Conservation (phyloP, 2,797 vertebrate species). For the Euphonia xanthogaster region DNA sequence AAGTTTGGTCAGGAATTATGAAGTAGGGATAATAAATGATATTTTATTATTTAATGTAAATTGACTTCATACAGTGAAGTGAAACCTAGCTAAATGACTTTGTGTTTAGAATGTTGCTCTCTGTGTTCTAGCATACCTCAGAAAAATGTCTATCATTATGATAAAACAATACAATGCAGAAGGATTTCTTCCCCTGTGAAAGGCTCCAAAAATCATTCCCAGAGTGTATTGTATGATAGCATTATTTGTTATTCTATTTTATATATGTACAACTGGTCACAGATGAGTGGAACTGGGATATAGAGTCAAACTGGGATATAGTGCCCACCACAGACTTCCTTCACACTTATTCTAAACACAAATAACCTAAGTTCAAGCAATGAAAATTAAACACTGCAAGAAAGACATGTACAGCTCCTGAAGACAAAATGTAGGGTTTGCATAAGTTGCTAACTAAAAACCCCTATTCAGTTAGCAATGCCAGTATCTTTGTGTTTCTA, state of each 20-base stretch:
- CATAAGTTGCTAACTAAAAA: slow-evolving; percentile 65
- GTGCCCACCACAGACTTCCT: not conserved
- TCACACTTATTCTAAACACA: not conserved
- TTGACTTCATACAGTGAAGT: not conserved
- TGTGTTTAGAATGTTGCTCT: not conserved
- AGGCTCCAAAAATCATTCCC: not conserved
- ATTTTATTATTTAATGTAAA: not conserved
- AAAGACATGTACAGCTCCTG: not conserved
- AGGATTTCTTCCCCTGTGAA: not conserved
- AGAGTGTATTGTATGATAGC: not conserved
- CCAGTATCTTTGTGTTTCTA: slow-evolving; percentile 73
- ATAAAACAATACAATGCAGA: not conserved
- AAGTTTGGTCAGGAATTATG: not conserved
- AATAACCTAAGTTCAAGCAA: slow-evolving; percentile 55
- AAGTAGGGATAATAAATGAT: not conserved
- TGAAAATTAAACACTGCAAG: slow-evolving; percentile 34
- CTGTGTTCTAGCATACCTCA: not conserved
- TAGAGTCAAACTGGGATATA: not conserved
- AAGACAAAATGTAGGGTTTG: slow-evolving; percentile 50
- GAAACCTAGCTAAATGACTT: not conserved
- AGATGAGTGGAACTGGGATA: not conserved
- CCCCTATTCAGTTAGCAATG: slow-evolving; percentile 65
- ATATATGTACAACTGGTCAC: not conserved
- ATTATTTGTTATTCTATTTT: not conserved
- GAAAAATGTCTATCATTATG: not conserved